phyloP scores from a whole-genome alignment of 37 sponge, comb jelly and placozoan genomes.

The Crambe crambe region DNA sequence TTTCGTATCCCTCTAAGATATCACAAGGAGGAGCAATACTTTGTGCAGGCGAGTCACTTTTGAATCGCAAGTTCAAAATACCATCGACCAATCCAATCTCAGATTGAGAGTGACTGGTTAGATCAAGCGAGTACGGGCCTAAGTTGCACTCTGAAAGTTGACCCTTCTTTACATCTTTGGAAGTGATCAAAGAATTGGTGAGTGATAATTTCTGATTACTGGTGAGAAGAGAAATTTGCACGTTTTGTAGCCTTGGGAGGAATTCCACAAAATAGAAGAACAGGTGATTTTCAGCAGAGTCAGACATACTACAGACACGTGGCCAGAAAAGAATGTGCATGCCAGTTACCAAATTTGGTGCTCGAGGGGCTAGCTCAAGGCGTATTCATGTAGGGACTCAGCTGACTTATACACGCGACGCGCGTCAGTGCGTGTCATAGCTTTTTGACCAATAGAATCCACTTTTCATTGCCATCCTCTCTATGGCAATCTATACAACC shows the following conservation, averaged over 20 bases:
- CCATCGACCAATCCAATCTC: neutral
- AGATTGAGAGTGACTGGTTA: neutral
- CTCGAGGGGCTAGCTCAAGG: too few species aligned
- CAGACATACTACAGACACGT: neutral
- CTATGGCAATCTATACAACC: too few species aligned
- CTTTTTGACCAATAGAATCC: too few species aligned
- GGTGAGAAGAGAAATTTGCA: conserved; percentile 20
- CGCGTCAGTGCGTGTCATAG: too few species aligned
- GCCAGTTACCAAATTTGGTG: too few species aligned
- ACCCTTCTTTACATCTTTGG: neutral
- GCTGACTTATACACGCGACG: too few species aligned
- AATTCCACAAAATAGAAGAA: conserved; percentile 15
- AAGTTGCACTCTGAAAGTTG: neutral
- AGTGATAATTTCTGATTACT: neutral
- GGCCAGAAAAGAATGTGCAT: too few species aligned
- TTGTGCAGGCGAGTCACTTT: neutral
- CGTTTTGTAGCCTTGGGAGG: conserved; percentile 21
- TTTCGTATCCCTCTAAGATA: neutral
- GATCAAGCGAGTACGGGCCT: neutral
- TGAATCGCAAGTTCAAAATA: conserved; percentile 25
- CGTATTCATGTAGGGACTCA: too few species aligned
- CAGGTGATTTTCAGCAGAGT: neutral
- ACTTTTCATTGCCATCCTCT: too few species aligned
- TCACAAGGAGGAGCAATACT: neutral
- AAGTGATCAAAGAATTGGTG: neutral